Evolutionary conservation across 2,797 vertebrate genomes (phyloP), one percentile per base, ranked within the genome.

Genomic region (Gymnothorax reevesii): DNA sequence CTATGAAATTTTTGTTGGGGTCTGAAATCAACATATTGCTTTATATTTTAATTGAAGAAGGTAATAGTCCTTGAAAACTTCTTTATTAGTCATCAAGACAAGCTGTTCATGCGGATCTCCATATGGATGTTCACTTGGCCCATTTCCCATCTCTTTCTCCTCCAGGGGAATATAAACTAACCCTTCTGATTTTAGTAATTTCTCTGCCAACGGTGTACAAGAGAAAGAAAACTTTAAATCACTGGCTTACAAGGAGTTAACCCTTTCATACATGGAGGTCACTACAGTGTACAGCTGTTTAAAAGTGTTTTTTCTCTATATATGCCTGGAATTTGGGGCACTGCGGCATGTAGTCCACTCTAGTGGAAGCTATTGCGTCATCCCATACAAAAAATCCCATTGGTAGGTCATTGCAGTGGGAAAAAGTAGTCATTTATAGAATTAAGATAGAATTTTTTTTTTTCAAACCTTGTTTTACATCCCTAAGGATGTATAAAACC

Each of bases 1-100:
- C 85, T 84, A 20, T 86, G 90, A 92, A 88, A 13, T 83, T 87
- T 91, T 90, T 88, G 71, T 85, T 87, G 84, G 92, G 87, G 62
- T 66, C n/a, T 92, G 88, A 95, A 95, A 95, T 95, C 94, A 95
- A 94, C 94, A 95, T 95, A 95, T 95, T 95, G 95, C 91, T 92
- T 93, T 92, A 94, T 94, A 92, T 93, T 95, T 94, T 95, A 95
- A 95, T 96, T 95, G 92, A 92, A 90, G 88, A 89, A 93, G 91
- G 93, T 94, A 95, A 96, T 94, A 92, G 93, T 93, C 92, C 89
- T 83, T 93, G 90, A 95, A 94, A 89, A 92, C 91, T 92, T 92
- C 91, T 93, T 91, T 92, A 91, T 94, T 93, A 94, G 93, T 93
- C 90, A 92, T 90, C 89, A 91, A 94, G 91, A 91, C 95, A 95